Evolutionary conservation across 2,797 vertebrate genomes (phyloP), one percentile per base, ranked within the genome.

Genomic region (Danio aesculapii): DNA sequence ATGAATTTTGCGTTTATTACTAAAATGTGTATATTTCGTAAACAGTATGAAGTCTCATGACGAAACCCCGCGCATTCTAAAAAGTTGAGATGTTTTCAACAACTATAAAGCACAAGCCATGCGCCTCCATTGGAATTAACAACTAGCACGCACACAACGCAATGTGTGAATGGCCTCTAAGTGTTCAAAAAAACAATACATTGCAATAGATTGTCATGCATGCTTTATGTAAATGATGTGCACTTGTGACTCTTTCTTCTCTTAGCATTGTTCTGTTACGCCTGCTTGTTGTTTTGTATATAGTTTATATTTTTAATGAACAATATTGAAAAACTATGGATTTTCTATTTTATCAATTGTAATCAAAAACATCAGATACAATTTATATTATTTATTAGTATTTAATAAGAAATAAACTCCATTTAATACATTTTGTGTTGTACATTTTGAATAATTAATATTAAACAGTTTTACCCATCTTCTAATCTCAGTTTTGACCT

Each of bases 401-500:
- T 30, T 30, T 30, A 50, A 30, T 7, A 53, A 53, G 3, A 30
- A 30, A 6, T 43, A 7, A 5, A 41, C 41, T 0, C 16, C 12
- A 39, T 50, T 39, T 6, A 69, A 12, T 55, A 2, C n/a, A 30
- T 30, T 55, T 43, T 55, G 10, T 41, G 41, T 70, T n/a, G 43
- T 43, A 17, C 12, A 17, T 52, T n/a, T 30, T 55, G 41, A 41
- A 41, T 7, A 55, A 44, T 43, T 17, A 69, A 39, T 8, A n/a
- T 9, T 43, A 0, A n/a, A 49, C 21, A 16, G 14, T 41, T 52
- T 6, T 58, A 6, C 21, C 16, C 11, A 13, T 58, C 13, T 81
- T 6, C 9, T 53, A 11, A 57, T 5, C 75, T 50, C 90, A 99
- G 98, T 99, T n/a, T 99, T 89, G 98, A 99, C 87, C 93, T 99